These are phyloP conservation scores for Neomonachus schauinslandi DNA, from an alignment of 2,113 vertebrate genomes.

Conservation along the genomic window DNA sequence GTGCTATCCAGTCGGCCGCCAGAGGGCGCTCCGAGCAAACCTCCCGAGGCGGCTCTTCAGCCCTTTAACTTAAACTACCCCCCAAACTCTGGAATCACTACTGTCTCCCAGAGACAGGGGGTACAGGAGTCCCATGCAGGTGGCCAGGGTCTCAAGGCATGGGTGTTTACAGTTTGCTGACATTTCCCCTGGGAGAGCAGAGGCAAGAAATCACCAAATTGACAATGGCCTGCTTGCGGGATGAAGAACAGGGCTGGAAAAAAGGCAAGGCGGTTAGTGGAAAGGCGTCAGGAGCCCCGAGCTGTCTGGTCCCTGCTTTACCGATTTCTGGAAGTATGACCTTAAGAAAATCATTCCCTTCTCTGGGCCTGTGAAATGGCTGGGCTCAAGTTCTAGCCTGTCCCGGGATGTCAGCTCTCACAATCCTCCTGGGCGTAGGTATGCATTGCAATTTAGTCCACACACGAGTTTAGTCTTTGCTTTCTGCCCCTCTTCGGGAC, in stretches of 20 bases:
- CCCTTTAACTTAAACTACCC: too few species aligned
- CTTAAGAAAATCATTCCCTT: not conserved
- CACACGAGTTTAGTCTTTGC: not conserved
- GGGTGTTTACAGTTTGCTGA: not conserved
- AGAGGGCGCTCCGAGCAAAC: constrained; percentile 15
- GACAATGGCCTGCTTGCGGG: not conserved
- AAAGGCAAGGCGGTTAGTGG: not conserved
- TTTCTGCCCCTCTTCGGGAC: not conserved
- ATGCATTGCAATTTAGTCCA: not conserved
- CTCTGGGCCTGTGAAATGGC: not conserved
- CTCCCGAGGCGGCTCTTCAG: not conserved
- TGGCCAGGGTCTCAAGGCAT: not conserved
- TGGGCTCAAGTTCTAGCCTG: not conserved
- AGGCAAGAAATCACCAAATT: not conserved
- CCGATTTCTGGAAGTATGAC: not conserved
- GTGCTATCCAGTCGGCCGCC: not conserved
- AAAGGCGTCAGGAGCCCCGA: not conserved
- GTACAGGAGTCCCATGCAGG: fast-evolving
- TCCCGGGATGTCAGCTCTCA: not conserved
- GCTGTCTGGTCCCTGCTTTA: not conserved
- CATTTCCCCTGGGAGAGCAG: not conserved
- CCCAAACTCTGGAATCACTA: not conserved
- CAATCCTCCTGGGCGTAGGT: not conserved
- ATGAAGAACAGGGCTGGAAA: not conserved
- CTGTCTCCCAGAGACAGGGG: too few species aligned